Percentiles rank a stretch among this genome's conserved stretches.
phyloP scores from a whole-genome alignment of 2,888 invertebrate species.

The Sphaerophoria rueppellii region DNA sequence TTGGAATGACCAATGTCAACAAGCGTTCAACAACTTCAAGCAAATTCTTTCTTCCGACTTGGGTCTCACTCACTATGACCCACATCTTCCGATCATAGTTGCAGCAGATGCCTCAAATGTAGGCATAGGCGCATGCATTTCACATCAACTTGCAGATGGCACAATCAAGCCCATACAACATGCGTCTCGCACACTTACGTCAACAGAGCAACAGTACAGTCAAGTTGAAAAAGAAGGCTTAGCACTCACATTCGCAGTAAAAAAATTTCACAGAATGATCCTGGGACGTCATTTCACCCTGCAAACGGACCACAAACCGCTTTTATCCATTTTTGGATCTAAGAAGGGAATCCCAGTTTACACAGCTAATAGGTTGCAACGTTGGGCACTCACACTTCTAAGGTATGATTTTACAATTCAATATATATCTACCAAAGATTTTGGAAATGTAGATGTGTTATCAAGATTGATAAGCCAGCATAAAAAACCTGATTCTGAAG shows the following conservation, averaged over 20 bases:
- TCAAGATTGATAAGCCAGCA: conserved; percentile 25
- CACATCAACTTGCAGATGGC: conserved; percentile 74
- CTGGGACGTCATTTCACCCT: conserved; percentile 77
- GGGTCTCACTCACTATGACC: conserved; percentile 57
- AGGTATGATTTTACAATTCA: conserved; percentile 69
- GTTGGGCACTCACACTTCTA: conserved; percentile 69
- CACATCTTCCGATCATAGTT: conserved; percentile 54
- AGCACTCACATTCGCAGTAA: conserved; percentile 75
- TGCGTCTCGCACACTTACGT: conserved; percentile 76
- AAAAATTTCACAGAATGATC: conserved; percentile 77
- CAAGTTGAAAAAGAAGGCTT: conserved; percentile 56
- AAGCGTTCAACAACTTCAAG: conserved; percentile 1
- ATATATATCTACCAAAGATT: conserved; percentile 54
- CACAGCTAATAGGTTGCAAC: conserved; percentile 74
- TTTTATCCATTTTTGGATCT: conserved; percentile 77
- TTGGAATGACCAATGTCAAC: neutral
- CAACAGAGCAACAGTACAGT: conserved; percentile 77
- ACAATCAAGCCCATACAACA: conserved; percentile 76
- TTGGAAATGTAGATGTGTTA: conserved; percentile 53
- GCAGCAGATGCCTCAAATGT: conserved; percentile 60
- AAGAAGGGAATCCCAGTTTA: conserved; percentile 74
- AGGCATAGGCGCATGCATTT: conserved; percentile 53
- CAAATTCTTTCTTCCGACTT: conserved; percentile 44
- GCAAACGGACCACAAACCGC: conserved; percentile 74
- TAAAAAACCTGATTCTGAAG: neutral